Conservation (phyloP, 2,797 vertebrate genomes). For the Sebastes nivosus region DNA sequence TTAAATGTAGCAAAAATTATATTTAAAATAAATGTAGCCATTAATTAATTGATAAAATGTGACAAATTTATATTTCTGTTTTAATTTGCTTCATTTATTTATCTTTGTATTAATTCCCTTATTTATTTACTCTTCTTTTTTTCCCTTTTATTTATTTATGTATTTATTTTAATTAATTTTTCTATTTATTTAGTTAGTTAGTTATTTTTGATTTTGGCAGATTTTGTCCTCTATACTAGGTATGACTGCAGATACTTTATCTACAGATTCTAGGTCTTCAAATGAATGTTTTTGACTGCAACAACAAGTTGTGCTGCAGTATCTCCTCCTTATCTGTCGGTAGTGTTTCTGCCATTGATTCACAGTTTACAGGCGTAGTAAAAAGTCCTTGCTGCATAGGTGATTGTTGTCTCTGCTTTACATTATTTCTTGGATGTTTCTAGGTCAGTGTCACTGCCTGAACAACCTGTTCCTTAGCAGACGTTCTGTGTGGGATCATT, state of each 20-base stretch:
- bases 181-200: too few relatives aligned
- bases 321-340: not conserved
- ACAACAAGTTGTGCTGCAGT: not conserved
- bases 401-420: not conserved
- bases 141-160: too few relatives aligned
- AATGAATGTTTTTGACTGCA: not conserved
- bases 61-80: too few relatives aligned
- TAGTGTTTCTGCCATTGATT: not conserved
- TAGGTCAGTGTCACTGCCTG: not conserved
- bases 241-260: not conserved
- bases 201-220: too few relatives aligned
- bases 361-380: not conserved
- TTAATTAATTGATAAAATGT: too few relatives aligned
- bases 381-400: not conserved
- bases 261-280: not conserved
- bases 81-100: too few relatives aligned
- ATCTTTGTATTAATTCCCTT: too few relatives aligned
- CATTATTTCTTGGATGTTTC: conserved; percentile 3
- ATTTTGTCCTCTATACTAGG: too few relatives aligned
- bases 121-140: too few relatives aligned
- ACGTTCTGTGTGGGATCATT: not conserved
- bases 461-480: conserved; percentile 21
- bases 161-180: too few relatives aligned
- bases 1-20: too few relatives aligned
- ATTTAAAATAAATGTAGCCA: too few relatives aligned